Base-by-base conservation (phyloP, 2,888 invertebrate species). In the Thera obeliscata region DNA sequence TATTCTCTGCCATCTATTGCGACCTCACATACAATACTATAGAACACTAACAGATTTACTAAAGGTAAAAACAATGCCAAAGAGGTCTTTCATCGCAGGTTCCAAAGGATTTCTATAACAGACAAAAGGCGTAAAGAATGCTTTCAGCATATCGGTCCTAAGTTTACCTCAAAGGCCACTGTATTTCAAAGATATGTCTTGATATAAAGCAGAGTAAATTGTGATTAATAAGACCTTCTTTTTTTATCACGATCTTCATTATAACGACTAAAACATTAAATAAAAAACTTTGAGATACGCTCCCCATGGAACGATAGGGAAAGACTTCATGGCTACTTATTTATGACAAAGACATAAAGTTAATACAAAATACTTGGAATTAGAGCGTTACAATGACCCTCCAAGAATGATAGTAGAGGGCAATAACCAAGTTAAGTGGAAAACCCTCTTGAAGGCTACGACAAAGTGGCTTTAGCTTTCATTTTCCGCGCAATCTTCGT, bases 401-500 rank as follows among this genome's bases (percentile, higher is more conserved):
- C 35, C 11, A 59, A 58, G 49, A 64, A 62, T 55, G 54, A 71
- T 59, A 56, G 55, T 71, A 66, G 58, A 52, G 61, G 55, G 69
- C 67, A 66, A 72, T 69, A 65, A 59, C 54, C 55, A 43, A 57
- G 69, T 61, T 69, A 57, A 58, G 54, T 63, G 57, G 52, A 48
- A 66, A 61, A 52, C 64, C 43, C 61, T 33, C 65, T 60, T 60
- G 33, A 48, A 63, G 60, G 43, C 65, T 46, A 67, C 49, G 58
- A 67, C 63, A 67, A 66, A 60, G 66, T 69, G 59, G 35, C 4
- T 60, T 56, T 63, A 59, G 35, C 4, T 60, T 56, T 63, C 46
- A 56, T 69, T 69, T 63, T 62, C 54, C 35, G 50, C 9, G 36
- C 66, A 64, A 66, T 64, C 66, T 63, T 59, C 41, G 38, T 55